These are phyloP conservation scores for Octonoba sinensis DNA, from an alignment of 2,888 invertebrate genomes.

Conservation along the genomic window DNA sequence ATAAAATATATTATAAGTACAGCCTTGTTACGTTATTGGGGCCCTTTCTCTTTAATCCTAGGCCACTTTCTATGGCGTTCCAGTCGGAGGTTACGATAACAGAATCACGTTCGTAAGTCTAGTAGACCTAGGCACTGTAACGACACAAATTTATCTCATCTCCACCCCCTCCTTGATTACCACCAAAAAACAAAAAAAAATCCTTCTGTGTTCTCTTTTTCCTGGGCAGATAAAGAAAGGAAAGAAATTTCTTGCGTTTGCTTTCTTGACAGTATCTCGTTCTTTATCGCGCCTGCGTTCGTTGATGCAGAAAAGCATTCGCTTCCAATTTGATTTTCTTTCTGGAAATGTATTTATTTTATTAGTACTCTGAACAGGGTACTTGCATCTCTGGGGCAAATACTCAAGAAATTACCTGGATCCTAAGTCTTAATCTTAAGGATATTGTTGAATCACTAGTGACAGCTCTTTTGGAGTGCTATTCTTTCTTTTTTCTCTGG, in stretches of 20 bases:
- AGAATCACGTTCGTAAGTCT: slow-evolving; percentile 32
- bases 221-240: slow-evolving; percentile 26
- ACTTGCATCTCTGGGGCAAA: not conserved
- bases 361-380: slow-evolving; percentile 6
- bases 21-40: slow-evolving; percentile 2
- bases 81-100: slow-evolving; percentile 28
- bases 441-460: too few species aligned
- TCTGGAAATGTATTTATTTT: slow-evolving; percentile 12
- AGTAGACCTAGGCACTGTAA: slow-evolving; percentile 27
- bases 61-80: slow-evolving; percentile 1
- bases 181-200: slow-evolving; percentile 17
- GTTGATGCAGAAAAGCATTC: slow-evolving; percentile 40
- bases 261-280: slow-evolving; percentile 22
- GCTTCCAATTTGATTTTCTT: slow-evolving; percentile 19
- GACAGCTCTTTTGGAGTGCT: too few species aligned
- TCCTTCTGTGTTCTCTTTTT: slow-evolving; percentile 26
- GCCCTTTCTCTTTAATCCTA: slow-evolving; percentile 25
- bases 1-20: too few species aligned
- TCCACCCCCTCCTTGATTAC: slow-evolving; percentile 25
- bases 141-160: slow-evolving; percentile 41
- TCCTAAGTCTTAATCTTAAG: too few species aligned
- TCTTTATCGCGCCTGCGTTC: slow-evolving; percentile 38
- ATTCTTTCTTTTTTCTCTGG: too few species aligned
- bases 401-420: too few species aligned
- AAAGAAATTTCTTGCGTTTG: slow-evolving; percentile 30